Evolutionary conservation across 2,113 vertebrate genomes (phyloP).

Genomic region (Hylia prasina): DNA sequence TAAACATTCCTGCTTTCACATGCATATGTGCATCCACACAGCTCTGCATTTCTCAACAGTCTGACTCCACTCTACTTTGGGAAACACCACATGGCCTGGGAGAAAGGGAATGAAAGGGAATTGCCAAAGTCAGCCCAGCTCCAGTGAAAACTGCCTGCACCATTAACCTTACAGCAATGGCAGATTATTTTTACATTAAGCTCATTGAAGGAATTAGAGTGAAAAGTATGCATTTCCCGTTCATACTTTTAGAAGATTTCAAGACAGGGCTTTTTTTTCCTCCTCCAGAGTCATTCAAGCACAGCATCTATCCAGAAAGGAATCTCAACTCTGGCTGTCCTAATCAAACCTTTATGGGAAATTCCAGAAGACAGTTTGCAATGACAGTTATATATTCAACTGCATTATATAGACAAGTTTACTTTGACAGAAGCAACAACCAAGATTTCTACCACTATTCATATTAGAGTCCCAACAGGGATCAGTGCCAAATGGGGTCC

Average conservation of each 20-base stretch:
- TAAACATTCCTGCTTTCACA: neutral
- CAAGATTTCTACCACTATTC: neutral
- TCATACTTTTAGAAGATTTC: neutral
- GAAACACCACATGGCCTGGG: neutral
- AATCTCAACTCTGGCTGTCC: neutral
- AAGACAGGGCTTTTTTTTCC: neutral
- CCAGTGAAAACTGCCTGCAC: neutral
- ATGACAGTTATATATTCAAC: neutral
- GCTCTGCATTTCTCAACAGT: neutral
- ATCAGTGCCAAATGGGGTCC: neutral
- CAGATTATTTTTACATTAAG: slow-evolving; percentile 11
- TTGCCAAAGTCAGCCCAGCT: neutral
- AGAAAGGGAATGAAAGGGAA: neutral
- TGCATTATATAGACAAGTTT: neutral
- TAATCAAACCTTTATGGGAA: slow-evolving; percentile 2
- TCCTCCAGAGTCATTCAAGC: neutral
- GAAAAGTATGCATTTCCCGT: neutral
- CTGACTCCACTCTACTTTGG: neutral
- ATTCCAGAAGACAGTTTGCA: slow-evolving; percentile 16
- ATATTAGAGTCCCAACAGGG: neutral
- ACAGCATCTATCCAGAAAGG: neutral
- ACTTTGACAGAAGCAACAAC: neutral
- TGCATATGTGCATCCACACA: neutral
- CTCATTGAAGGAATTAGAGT: slow-evolving; percentile 12
- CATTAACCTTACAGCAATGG: neutral